Evolutionary conservation across 2,797 vertebrate species (phyloP), one percentile per base, ranked within the genome.

Genomic region (Hoplostethus atlanticus): DNA sequence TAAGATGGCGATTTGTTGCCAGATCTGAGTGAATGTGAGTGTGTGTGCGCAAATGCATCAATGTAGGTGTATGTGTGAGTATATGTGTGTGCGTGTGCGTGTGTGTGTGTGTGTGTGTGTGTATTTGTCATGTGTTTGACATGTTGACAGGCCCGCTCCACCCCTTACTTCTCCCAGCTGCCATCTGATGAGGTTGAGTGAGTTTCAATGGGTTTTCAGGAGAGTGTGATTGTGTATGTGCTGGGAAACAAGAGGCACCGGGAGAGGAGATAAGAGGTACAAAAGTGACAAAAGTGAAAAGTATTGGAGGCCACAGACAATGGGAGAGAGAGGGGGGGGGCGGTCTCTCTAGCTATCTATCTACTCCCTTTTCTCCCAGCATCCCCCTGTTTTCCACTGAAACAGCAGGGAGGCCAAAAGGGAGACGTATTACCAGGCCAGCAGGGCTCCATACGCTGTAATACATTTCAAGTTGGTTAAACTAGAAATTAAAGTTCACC

Each of bases 121-220:
- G 80, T 73, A 81, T 73, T 73, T 79, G 59, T 87, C 84, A 82
- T 81, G 80, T 48, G 74, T 73, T 64, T 93, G 93, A 94, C 93
- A 90, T 86, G 89, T 90, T 94, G 93, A 94, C 93, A 93, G 93
- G 84, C 83, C 80, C 38, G 72, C 89, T 80, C 90, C 90, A 83
- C 91, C 91, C 91, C 83, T 89, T 81, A 80, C 87, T 85, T 89
- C 86, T 87, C 78, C 81, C 93, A 91, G 92, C 92, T 93, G 93
- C 87, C 86, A 71, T 80, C 85, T 85, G 92, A 93, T 88, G 91
- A 93, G 93, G 83, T 89, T 91, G 90, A 93, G 77, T 90, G 93
- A 80, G 83, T 90, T 87, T 89, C 82, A 90, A 90, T 91, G 83
- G 88, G 77, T 68, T 86, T 89, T 87, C 66, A 61, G 81, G 58